Evolutionary conservation across 2,888 invertebrate species (phyloP).

Genomic region (Diabrotica balteata): DNA sequence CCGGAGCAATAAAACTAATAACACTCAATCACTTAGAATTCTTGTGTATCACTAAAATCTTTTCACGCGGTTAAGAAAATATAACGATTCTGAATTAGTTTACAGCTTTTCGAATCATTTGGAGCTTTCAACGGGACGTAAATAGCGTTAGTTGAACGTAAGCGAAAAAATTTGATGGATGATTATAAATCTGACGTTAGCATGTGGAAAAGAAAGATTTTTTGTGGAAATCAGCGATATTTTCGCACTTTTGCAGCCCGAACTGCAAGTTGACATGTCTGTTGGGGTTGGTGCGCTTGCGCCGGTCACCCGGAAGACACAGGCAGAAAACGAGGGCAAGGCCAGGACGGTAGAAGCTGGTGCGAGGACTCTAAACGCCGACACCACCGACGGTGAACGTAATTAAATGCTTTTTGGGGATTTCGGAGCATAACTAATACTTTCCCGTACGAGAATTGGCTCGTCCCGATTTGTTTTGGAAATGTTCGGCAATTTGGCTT

Average conservation of each 20-base stretch:
- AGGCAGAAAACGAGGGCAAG: conserved; percentile 47
- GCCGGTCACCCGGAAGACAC: conserved; percentile 49
- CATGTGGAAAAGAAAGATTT: neutral
- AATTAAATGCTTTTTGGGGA: conserved; percentile 22
- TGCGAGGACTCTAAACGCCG: conserved; percentile 10
- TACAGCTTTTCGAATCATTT: neutral
- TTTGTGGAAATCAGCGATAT: conserved; percentile 15
- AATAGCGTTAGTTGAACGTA: neutral
- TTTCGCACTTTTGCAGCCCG: conserved; percentile 49
- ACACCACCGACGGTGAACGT: conserved; percentile 12
- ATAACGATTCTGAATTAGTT: neutral
- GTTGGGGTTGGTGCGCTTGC: conserved; percentile 48
- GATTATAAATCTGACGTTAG: neutral
- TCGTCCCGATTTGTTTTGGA: conserved; percentile 9
- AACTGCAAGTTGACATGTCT: conserved; percentile 55
- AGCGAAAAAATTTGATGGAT: neutral
- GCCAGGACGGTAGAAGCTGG: conserved; percentile 46
- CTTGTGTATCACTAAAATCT: neutral
- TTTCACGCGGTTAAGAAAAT: conserved; percentile 2
- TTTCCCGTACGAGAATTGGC: conserved; percentile 8
- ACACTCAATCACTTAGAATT: conserved; percentile 9
- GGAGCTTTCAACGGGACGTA: neutral
- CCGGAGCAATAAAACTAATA: neutral
- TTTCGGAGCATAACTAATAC: conserved; percentile 7
- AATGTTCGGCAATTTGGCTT: conserved; percentile 2